A percentile compares a stretch with the other conserved stretches of the same genome.
Evolutionary conservation across 64 coral and sea anemone species (phyloP).

Genomic region (Trachythela sp.): DNA sequence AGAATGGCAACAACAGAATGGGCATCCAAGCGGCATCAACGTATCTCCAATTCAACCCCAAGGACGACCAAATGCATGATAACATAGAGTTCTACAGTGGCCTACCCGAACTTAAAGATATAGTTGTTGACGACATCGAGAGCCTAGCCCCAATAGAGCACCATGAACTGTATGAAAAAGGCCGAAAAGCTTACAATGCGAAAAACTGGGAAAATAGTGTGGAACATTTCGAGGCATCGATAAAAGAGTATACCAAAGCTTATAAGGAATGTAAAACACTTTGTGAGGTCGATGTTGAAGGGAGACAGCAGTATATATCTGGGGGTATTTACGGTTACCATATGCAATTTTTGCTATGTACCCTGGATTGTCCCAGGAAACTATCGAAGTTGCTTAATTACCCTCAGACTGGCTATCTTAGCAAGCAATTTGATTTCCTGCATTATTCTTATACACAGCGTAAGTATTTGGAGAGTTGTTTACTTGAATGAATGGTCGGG

Average conservation of each 20-base stretch:
- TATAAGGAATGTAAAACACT: neutral
- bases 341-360: neutral
- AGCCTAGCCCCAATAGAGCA: neutral
- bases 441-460: neutral
- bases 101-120: neutral
- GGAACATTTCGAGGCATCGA: neutral
- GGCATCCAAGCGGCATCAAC: neutral
- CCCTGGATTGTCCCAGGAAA: neutral
- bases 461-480: neutral
- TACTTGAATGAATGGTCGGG: neutral
- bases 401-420: neutral
- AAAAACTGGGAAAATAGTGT: neutral
- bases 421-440: constrained; percentile 4
- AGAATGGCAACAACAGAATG: neutral
- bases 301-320: neutral
- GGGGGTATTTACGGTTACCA: neutral
- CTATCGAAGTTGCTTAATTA: neutral
- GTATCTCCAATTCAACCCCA: neutral
- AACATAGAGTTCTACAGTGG: neutral
- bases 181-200: neutral
- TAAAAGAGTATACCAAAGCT: neutral
- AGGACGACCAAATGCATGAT: neutral
- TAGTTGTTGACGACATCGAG: neutral
- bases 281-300: neutral
- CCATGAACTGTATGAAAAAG: neutral